Percentiles rank a stretch among this genome's conserved stretches.
Conservation (phyloP, 2,113 vertebrate genomes). For the Alligator mississippiensis region DNA sequence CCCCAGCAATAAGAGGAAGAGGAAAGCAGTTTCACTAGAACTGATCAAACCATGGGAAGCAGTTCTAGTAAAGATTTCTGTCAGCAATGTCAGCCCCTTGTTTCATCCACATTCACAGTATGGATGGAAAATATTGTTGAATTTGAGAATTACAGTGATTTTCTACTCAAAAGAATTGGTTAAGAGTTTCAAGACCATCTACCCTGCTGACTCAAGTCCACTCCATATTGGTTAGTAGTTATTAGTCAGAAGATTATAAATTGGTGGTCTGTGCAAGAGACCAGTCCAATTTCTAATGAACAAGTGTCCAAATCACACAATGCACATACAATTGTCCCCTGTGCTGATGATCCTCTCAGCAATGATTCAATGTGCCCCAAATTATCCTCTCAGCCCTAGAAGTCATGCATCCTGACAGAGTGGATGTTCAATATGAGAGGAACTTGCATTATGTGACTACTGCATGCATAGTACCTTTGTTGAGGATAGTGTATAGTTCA, state of each 20-base stretch:
- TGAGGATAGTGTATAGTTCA: background rate
- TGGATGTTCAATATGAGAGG: background rate
- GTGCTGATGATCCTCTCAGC: background rate
- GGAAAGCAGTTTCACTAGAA: slow-evolving; percentile 14
- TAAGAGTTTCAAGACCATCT: background rate
- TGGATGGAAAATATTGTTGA: background rate
- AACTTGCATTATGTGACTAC: background rate
- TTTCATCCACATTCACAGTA: background rate
- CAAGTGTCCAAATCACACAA: background rate
- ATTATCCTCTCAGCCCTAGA: background rate
- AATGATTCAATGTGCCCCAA: background rate
- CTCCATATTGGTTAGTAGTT: background rate
- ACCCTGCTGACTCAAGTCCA: background rate
- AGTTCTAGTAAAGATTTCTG: background rate
- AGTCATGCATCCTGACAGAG: background rate
- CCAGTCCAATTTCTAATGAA: background rate
- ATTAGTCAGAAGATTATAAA: background rate
- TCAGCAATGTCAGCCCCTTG: background rate
- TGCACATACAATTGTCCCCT: background rate
- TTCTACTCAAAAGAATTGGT: background rate
- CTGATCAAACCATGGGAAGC: background rate
- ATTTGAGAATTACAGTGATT: background rate
- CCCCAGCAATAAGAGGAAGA: background rate
- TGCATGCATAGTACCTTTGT: background rate
- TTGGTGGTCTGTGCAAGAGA: background rate